phyloP scores from a whole-genome alignment of 2,113 vertebrate genomes.

The Chamaetylas fuelleborni region DNA sequence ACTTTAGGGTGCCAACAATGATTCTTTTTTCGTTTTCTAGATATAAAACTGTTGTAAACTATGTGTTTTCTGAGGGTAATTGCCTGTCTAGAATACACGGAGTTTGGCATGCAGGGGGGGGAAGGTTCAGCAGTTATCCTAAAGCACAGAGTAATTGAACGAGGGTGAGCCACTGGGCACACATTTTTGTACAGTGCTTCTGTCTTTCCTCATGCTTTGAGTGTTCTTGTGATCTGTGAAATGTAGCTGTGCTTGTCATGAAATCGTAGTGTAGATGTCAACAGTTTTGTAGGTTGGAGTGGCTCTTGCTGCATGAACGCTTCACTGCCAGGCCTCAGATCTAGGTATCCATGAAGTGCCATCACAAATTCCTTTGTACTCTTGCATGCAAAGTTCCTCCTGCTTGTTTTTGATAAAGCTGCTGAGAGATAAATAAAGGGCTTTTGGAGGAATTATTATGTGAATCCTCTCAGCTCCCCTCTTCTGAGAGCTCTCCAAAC shows the following conservation, averaged over 20 bases:
- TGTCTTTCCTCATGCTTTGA: neutral
- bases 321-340: neutral
- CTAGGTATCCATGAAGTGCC: neutral
- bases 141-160: neutral
- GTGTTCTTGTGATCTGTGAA: neutral
- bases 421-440: neutral
- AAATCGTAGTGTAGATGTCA: fast-evolving
- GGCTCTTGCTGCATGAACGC: neutral
- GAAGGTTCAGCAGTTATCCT: neutral
- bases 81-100: neutral
- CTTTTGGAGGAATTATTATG: neutral
- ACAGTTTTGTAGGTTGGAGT: neutral
- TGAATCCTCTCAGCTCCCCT: neutral
- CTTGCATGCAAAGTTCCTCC: neutral
- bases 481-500: neutral
- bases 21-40: neutral
- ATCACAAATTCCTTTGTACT: neutral
- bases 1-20: neutral
- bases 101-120: neutral
- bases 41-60: neutral
- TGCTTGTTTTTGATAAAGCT: neutral
- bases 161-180: neutral
- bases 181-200: neutral
- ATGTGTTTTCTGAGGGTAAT: neutral
- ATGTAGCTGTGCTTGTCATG: neutral